Percentiles rank a stretch among this genome's conserved stretches.
Evolutionary conservation across 2,113 vertebrate genomes (phyloP).

Genomic region (Puffinus mauretanicus): DNA sequence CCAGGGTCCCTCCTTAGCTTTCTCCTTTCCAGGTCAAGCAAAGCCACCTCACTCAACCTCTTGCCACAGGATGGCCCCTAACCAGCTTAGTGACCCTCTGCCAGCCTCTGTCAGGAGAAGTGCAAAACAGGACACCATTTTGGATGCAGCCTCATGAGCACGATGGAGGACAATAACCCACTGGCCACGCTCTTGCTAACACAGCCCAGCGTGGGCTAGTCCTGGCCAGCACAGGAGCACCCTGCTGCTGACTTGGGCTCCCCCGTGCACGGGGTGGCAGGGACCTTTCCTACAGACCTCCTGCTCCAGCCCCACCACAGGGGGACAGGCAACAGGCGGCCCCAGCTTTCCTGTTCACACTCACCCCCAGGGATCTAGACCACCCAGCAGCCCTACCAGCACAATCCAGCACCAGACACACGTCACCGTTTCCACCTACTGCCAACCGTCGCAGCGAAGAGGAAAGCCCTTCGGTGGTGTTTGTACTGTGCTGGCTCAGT

Average conservation of each 20-base stretch:
- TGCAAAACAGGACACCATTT: background rate
- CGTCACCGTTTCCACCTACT: background rate
- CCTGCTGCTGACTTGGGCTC: background rate
- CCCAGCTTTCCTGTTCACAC: background rate
- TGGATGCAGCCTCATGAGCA: background rate
- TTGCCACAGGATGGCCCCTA: background rate
- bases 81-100: background rate
- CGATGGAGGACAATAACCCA: accelerated
- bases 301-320: accelerated
- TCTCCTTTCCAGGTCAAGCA: background rate
- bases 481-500: background rate
- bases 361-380: background rate
- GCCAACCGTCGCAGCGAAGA: background rate
- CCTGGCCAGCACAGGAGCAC: background rate
- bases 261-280: no score
- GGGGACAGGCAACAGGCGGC: background rate
- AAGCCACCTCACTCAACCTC: background rate
- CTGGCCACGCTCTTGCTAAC: accelerated
- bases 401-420: background rate
- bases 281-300: background rate
- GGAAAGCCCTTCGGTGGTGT: background rate
- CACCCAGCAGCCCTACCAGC: background rate
- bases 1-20: background rate
- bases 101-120: background rate
- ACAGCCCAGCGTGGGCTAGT: background rate